Evolutionary conservation across 2,888 invertebrate species (phyloP).

Genomic region (Netelia fuscicornis): DNA sequence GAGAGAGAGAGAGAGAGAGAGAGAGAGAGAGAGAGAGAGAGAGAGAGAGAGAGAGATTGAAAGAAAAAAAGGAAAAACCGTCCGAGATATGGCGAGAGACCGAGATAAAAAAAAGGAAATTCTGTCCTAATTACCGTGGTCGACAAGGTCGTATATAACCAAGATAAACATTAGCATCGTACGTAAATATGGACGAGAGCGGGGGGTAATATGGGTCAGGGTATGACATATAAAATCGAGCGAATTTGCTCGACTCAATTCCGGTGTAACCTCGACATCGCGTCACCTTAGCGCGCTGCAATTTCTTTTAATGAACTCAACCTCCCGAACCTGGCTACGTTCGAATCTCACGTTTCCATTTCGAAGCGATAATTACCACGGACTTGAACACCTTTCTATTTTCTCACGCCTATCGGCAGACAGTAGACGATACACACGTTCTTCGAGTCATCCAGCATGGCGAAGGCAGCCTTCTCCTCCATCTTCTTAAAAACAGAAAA

Average conservation of each 20-base stretch:
- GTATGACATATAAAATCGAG: too few relatives aligned
- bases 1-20: neutral
- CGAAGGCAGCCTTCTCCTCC: conserved; percentile 43
- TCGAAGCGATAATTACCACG: too few relatives aligned
- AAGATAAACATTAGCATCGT: conserved; percentile 16
- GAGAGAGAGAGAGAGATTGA: conserved; percentile 8
- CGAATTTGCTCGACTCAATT: too few relatives aligned
- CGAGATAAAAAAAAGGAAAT: conserved; percentile 9
- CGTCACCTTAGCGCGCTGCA: too few relatives aligned
- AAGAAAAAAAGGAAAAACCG: conserved; percentile 1
- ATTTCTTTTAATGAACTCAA: too few relatives aligned
- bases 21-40: too few relatives aligned
- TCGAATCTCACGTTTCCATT: too few relatives aligned
- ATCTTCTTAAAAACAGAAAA: conserved; percentile 58
- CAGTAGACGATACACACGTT: neutral
- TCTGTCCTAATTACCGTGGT: conserved; percentile 67
- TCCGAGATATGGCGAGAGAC: neutral
- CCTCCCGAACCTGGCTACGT: too few relatives aligned
- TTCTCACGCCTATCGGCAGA: neutral
- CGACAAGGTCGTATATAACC: conserved; percentile 43
- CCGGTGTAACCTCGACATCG: too few relatives aligned
- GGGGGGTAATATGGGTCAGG: too few relatives aligned
- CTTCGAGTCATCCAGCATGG: conserved; percentile 20
- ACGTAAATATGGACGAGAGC: too few relatives aligned
- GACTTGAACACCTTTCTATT: neutral